These are phyloP conservation scores for Pinna nobilis DNA, from an alignment of 1,140 invertebrate species.

Conservation along the genomic window DNA sequence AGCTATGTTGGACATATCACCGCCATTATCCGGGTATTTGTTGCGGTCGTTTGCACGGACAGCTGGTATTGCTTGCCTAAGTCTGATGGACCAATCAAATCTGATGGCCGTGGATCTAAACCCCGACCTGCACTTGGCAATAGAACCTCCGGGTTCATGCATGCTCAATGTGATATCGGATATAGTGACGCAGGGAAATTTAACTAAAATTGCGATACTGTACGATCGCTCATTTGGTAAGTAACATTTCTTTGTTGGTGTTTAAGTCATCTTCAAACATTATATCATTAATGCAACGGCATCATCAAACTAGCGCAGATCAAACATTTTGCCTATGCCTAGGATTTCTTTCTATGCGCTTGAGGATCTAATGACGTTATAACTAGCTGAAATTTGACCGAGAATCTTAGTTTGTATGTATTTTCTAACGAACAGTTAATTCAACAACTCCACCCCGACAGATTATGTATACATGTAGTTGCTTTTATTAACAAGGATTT, in stretches of 20 bases:
- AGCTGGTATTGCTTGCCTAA: slow-evolving; percentile 48
- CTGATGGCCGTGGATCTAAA: slow-evolving; percentile 24
- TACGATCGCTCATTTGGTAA: slow-evolving; percentile 90
- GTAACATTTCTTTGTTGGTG: neutral
- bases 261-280: neutral
- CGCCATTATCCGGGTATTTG: slow-evolving; percentile 41
- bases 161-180: slow-evolving; percentile 79
- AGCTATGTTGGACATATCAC: slow-evolving; percentile 50
- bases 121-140: slow-evolving; percentile 30
- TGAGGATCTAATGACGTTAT: neutral
- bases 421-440: too few species aligned
- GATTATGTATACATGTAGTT: too few species aligned
- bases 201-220: slow-evolving; percentile 92
- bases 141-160: slow-evolving; percentile 54
- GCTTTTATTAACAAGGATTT: too few species aligned
- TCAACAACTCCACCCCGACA: too few species aligned
- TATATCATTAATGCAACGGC: neutral
- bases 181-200: slow-evolving; percentile 86
- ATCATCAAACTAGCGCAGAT: too few species aligned
- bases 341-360: neutral
- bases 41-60: slow-evolving; percentile 46
- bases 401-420: neutral
- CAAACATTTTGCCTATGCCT: neutral
- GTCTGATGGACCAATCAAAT: slow-evolving; percentile 52
- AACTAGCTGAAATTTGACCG: neutral